phyloP scores from a whole-genome alignment of 2,888 invertebrate genomes.

The Pseudococcus viburni region DNA sequence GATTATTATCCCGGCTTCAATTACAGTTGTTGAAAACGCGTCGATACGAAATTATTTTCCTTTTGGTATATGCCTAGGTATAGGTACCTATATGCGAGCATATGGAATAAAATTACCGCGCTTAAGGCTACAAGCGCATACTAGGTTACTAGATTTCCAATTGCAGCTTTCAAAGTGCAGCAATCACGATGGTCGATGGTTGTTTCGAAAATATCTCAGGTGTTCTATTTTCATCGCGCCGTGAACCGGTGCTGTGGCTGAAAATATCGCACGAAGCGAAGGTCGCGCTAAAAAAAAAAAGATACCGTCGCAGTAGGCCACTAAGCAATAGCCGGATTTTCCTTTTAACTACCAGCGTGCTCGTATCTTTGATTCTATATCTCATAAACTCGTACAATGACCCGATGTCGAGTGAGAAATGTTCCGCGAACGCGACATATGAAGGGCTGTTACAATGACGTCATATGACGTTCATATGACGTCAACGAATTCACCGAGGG shows the following conservation, averaged over 20 bases:
- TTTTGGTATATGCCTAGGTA: neutral
- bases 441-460: too few relatives aligned
- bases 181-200: neutral
- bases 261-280: neutral
- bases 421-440: too few relatives aligned
- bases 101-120: neutral
- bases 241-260: neutral
- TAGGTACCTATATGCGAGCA: neutral
- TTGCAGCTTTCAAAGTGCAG: conserved; percentile 46
- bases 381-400: neutral
- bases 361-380: neutral
- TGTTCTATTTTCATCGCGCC: conserved; percentile 12
- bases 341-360: neutral
- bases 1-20: neutral
- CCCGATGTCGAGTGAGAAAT: too few relatives aligned
- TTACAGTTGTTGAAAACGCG: conserved; percentile 1
- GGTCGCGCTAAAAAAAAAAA: neutral
- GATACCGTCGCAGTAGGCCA: neutral
- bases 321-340: conserved; percentile 1
- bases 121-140: conserved; percentile 10
- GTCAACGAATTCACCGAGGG: too few relatives aligned
- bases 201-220: conserved; percentile 12
- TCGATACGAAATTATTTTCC: conserved; percentile 5
- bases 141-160: conserved; percentile 41
- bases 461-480: too few relatives aligned